Base-by-base conservation (phyloP, 53 echinoderm and acorn worm genomes). In the Henricia sp. region DNA sequence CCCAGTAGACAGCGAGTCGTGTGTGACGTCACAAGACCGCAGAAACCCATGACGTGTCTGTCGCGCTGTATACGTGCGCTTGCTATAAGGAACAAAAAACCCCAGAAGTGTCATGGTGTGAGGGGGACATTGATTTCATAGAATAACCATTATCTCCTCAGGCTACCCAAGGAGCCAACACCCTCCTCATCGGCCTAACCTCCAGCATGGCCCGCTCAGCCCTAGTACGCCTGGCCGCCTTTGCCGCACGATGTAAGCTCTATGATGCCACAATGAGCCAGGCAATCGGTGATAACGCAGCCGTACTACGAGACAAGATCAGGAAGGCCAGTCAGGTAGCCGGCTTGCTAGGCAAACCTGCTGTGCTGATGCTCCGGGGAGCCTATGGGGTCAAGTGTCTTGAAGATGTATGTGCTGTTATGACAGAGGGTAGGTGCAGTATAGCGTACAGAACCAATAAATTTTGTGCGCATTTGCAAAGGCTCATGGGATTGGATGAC, bases 241-340 rank as follows among this genome's bases (percentile, higher is more conserved):
- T 85, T 39, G 85, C 95, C 26, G 94, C 99, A 26, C 86, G 92
- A 20, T 99, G 94, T 65, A 90, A 90, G 82, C 74, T 95, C 68
- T 94, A 77, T 54, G 90, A 92, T 51, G 68, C 89, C 33, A 87
- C 88, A 4, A 52, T 76, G 14, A 83, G 78, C 12, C 78, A 83
- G 30, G 82, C 84, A 13, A 53, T 50, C 13, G 55, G 33, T 3
- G 84, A 82, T 24, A 86, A 93, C 63, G 78, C 86, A 32, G 43
- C 73, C 19, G 67, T 77, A 29, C 84, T 99, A 17, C 68, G 99
- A 55, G 51, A 68, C 27, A 84, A 86, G 77, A 89, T 99, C 68
- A 99, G 91, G 75, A 82, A 84, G 21, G 99, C 99, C 39, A 88
- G 99, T 53, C 86, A 90, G 52, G 88, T 95, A 60, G 95, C 99